Evolutionary conservation across 2,113 vertebrate genomes (phyloP).

Genomic region (Stigmatopora nigra): DNA sequence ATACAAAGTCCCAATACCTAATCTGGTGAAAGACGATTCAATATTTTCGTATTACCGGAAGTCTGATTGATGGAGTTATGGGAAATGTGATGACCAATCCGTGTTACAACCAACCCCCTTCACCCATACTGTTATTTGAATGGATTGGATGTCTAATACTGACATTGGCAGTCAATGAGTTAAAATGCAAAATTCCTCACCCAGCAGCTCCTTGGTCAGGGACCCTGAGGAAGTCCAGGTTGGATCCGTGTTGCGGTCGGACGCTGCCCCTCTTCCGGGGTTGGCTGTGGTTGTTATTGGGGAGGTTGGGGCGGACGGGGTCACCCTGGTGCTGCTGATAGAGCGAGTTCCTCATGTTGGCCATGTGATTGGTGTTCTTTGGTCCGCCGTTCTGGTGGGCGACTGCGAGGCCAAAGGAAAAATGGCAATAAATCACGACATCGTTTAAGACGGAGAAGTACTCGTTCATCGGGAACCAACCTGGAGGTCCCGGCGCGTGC

Average conservation of each 20-base stretch:
- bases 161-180: too few species aligned
- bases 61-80: too few species aligned
- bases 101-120: too few species aligned
- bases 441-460: too few species aligned
- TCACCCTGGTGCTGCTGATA: slow-evolving; percentile 65
- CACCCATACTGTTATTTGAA: too few species aligned
- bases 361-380: slow-evolving; percentile 61
- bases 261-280: slow-evolving; percentile 64
- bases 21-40: too few species aligned
- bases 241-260: slow-evolving; percentile 65
- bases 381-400: slow-evolving; percentile 84
- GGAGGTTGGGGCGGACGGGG: slow-evolving; percentile 73
- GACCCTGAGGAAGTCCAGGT: slow-evolving; percentile 87
- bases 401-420: slow-evolving; percentile 49
- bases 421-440: too few species aligned
- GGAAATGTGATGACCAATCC: too few species aligned
- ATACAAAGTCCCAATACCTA: too few species aligned
- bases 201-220: slow-evolving; percentile 94
- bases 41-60: too few species aligned
- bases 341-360: slow-evolving; percentile 65
- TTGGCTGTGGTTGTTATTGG: slow-evolving; percentile 63
- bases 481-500: slow-evolving; percentile 86
- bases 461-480: slow-evolving; percentile 44
- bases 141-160: too few species aligned
- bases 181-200: slow-evolving; percentile 67